A percentile compares a stretch with the other conserved stretches of the same genome.
phyloP scores from a whole-genome alignment of 1,140 invertebrate species.

The Pachyrhynchus sulphureomaculatus region DNA sequence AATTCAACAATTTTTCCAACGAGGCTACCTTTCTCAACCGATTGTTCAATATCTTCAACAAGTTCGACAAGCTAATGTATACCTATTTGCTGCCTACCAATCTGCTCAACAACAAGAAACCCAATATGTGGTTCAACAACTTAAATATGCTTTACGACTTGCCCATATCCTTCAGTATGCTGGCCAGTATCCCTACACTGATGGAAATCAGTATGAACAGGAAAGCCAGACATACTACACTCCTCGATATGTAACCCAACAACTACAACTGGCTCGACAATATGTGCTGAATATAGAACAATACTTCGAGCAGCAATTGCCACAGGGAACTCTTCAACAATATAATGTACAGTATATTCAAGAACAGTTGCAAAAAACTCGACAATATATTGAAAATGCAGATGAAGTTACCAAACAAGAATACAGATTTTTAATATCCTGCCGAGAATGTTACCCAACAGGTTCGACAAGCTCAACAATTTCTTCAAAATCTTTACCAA shows the following conservation, averaged over 20 bases:
- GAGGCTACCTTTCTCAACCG: too few species aligned
- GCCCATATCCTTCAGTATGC: too few species aligned
- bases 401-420: not conserved
- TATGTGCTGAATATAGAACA: not conserved
- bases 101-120: not conserved
- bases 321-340: not conserved
- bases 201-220: too few species aligned
- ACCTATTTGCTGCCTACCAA: too few species aligned
- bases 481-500: not conserved
- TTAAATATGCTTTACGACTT: too few species aligned
- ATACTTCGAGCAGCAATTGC: not conserved
- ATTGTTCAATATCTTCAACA: too few species aligned
- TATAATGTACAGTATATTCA: constrained; percentile 2
- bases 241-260: too few species aligned
- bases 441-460: not conserved
- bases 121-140: not conserved
- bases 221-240: too few species aligned
- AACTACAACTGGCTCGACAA: not conserved
- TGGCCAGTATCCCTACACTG: too few species aligned
- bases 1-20: too few species aligned
- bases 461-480: not conserved
- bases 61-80: too few species aligned
- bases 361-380: constrained; percentile 1
- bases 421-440: not conserved
- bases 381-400: not conserved